These are phyloP conservation scores for Andrena marginata DNA, from an alignment of 2,888 invertebrate species.

Conservation along the genomic window DNA sequence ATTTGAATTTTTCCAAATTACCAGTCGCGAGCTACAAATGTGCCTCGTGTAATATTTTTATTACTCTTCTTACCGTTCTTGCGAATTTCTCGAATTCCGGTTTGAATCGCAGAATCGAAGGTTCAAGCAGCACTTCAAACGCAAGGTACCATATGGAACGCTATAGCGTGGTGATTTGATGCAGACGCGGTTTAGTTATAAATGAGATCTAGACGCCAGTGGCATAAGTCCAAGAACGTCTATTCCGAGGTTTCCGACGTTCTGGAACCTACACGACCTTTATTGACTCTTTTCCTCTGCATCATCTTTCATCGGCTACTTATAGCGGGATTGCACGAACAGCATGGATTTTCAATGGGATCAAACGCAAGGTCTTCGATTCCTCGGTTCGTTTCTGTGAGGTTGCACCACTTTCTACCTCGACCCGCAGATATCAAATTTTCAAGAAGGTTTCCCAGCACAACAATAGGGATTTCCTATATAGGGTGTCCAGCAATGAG, in stretches of 20 bases:
- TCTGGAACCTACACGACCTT: conserved; percentile 27
- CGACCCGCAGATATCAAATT: background rate
- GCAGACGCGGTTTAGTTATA: conserved; percentile 20
- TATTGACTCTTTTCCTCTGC: background rate
- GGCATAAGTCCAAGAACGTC: conserved; percentile 32
- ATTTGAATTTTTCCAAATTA: too few relatives aligned
- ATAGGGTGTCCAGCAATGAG: background rate
- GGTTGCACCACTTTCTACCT: background rate
- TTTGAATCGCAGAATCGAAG: too few relatives aligned
- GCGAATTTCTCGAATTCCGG: too few relatives aligned
- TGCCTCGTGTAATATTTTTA: too few relatives aligned
- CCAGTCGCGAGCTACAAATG: too few relatives aligned
- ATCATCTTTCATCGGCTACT: conserved; percentile 14
- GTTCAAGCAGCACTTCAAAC: background rate
- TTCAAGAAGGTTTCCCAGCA: conserved; percentile 3
- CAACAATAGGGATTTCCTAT: background rate
- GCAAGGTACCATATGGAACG: background rate
- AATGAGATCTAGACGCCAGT: conserved; percentile 18
- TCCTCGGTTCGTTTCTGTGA: background rate
- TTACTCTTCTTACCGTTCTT: too few relatives aligned
- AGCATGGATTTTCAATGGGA: conserved; percentile 30
- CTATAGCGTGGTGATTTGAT: conserved; percentile 7
- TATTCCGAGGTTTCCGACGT: conserved; percentile 32
- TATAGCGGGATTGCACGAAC: conserved; percentile 13
- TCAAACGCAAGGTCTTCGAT: conserved; percentile 29